Percentiles rank a stretch among this genome's conserved stretches.
These are phyloP conservation scores for Macropis europaea DNA, from an alignment of 2,888 invertebrate genomes.

Conservation along the genomic window DNA sequence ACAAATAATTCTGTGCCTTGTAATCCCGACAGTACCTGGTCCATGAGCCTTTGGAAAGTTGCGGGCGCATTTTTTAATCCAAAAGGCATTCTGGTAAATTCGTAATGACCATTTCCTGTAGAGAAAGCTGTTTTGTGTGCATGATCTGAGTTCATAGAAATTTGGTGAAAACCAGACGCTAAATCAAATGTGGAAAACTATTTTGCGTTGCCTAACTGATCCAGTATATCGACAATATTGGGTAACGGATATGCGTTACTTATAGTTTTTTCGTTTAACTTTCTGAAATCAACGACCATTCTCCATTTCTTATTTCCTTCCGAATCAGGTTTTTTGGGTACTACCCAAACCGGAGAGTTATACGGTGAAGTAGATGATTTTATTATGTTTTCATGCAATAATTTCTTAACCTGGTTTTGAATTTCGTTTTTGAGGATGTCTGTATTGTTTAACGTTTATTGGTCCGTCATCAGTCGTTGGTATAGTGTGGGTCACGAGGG, in stretches of 20 bases:
- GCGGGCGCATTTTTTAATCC: not conserved
- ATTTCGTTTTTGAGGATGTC: conserved; percentile 29
- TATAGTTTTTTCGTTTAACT: conserved; percentile 55
- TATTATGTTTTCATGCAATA: conserved; percentile 16
- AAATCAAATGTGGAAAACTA: not conserved
- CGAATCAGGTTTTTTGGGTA: conserved; percentile 40
- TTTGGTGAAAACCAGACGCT: not conserved
- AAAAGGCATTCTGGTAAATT: not conserved
- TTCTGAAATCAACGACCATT: conserved; percentile 42
- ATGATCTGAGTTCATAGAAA: not conserved
- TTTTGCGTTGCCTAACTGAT: not conserved
- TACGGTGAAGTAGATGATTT: conserved; percentile 41
- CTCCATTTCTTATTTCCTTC: not conserved
- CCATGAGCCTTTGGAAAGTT: not conserved
- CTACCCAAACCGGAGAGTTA: conserved; percentile 47
- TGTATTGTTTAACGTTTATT: conserved; percentile 18
- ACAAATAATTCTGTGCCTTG: not conserved
- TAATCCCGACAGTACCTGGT: not conserved
- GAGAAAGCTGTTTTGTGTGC: not conserved
- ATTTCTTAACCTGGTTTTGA: conserved; percentile 27
- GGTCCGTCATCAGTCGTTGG: conserved; percentile 29
- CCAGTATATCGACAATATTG: conserved; percentile 37
- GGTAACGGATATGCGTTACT: conserved; percentile 54
- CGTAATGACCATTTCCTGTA: not conserved
- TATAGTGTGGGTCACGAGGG: conserved; percentile 6